Conservation (phyloP, 2,888 invertebrate genomes). For the Cephus runcator region DNA sequence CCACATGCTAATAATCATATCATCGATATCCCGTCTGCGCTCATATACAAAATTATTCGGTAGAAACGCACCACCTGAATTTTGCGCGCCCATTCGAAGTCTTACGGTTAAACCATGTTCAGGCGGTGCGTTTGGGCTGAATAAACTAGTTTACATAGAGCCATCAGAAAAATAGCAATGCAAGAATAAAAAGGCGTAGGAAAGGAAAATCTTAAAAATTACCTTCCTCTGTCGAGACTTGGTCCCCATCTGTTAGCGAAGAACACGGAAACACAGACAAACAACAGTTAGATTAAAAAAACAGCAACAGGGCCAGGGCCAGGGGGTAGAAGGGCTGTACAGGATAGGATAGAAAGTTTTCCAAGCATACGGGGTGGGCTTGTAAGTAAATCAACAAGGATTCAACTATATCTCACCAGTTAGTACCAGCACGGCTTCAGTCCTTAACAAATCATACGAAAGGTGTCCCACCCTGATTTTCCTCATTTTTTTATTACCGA, state of each 20-base stretch:
- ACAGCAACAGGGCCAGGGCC: conserved; percentile 11
- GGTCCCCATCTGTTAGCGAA: conserved; percentile 60
- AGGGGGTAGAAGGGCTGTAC: background rate
- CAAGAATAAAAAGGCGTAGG: conserved; percentile 1
- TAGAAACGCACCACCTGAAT: too few relatives aligned
- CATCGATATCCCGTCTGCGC: background rate
- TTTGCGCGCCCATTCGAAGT: too few relatives aligned
- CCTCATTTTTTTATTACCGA: background rate
- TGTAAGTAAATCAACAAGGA: conserved; percentile 3
- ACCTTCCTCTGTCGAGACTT: conserved; percentile 64
- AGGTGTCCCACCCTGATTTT: background rate
- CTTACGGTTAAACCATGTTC: too few relatives aligned
- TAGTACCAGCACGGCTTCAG: background rate
- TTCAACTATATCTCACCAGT: background rate
- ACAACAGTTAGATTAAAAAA: conserved; percentile 47
- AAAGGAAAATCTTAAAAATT: conserved; percentile 34
- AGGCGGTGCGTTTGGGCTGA: too few relatives aligned
- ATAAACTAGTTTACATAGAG: background rate
- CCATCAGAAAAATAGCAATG: conserved; percentile 20
- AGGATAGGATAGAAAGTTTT: background rate
- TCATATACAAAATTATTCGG: too few relatives aligned
- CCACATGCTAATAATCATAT: conserved; percentile 22
- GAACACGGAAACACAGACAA: conserved; percentile 54
- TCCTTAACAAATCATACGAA: background rate
- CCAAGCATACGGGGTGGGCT: background rate